Base-by-base conservation (phyloP, 2,888 invertebrate species). In the Limenitis camilla region DNA sequence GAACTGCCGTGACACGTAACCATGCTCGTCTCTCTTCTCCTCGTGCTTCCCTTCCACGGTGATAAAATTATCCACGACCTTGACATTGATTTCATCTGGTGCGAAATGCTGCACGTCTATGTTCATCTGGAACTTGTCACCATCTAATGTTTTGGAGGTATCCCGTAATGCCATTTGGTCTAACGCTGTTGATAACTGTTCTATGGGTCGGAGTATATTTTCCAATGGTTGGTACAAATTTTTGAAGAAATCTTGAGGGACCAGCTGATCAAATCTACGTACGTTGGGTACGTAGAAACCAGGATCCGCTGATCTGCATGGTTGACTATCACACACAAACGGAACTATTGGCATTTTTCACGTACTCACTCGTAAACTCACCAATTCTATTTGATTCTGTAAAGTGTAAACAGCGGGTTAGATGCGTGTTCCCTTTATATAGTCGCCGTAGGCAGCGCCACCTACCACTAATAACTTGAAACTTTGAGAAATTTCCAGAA, bases 61-160 rank as follows among this genome's bases (percentile, higher is more conserved):
- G 6, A 95, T 89, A 7, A 85, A 84, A 33, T 91, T 89, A 43
- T 93, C 91, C 0, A 90, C 81, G 0, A 93, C 92, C 74, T 93
- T 94, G 0, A 95, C 94, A 1, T 86, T 88, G 11, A 96, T 89
- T 72, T 95, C 95, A 40, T 91, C 90, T 0, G 95, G 95, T 0
- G 89, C 76, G 63, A 94, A 95, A 63, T 94, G 93, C 60, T 92
- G 91, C 0, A 95, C 94, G 68, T 95, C 94, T 55, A 94, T 83
- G 61, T 89, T 91, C 0, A 93, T 90, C 71, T 92, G 91, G 62
- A 92, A 93, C 54, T 82, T 89, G 57, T 91, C 88, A 7, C 87
- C 72, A 62, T 90, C 88, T 2, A 77, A 69, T 0, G 79, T 75
- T 27, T 81, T 84, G 0, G 83, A 78, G 0, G 77, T 81, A 55